phyloP scores from a whole-genome alignment of 2,888 invertebrate species.

The Pterostichus niger region DNA sequence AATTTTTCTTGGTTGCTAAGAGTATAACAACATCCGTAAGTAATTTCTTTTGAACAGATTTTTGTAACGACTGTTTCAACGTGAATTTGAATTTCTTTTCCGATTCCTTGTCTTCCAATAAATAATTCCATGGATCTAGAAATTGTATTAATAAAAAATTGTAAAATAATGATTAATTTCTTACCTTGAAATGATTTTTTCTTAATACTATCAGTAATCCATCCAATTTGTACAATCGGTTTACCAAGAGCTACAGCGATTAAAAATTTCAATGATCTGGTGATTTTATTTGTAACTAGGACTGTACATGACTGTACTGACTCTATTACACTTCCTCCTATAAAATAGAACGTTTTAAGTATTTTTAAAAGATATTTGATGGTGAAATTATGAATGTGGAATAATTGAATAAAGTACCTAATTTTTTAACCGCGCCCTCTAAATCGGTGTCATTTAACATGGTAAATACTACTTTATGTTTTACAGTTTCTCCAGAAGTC shows the following conservation, averaged over 20 bases:
- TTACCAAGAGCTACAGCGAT: constrained; percentile 81
- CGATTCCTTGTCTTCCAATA: constrained; percentile 78
- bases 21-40: constrained; percentile 72
- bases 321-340: constrained; percentile 80
- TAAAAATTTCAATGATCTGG: constrained; percentile 81
- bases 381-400: too few relatives aligned
- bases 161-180: constrained; percentile 47
- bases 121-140: constrained; percentile 81
- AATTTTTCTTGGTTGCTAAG: constrained; percentile 71
- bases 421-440: constrained; percentile 72
- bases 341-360: constrained; percentile 38
- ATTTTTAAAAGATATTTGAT: too few relatives aligned
- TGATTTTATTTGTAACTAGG: constrained; percentile 79
- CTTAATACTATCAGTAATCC: constrained; percentile 74
- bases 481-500: constrained; percentile 65
- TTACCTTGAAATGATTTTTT: constrained; percentile 74
- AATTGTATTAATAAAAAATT: constrained; percentile 65
- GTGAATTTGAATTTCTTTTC: constrained; percentile 79
- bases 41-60: constrained; percentile 71
- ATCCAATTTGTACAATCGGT: constrained; percentile 79
- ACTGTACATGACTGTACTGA: constrained; percentile 77
- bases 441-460: constrained; percentile 75
- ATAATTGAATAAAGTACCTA: constrained; percentile 71
- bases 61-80: constrained; percentile 73
- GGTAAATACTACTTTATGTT: constrained; percentile 75